Percentiles rank a stretch among this genome's conserved stretches.
These are phyloP conservation scores for Araneus ventricosus DNA, from an alignment of 1,140 invertebrate species.

Conservation along the genomic window DNA sequence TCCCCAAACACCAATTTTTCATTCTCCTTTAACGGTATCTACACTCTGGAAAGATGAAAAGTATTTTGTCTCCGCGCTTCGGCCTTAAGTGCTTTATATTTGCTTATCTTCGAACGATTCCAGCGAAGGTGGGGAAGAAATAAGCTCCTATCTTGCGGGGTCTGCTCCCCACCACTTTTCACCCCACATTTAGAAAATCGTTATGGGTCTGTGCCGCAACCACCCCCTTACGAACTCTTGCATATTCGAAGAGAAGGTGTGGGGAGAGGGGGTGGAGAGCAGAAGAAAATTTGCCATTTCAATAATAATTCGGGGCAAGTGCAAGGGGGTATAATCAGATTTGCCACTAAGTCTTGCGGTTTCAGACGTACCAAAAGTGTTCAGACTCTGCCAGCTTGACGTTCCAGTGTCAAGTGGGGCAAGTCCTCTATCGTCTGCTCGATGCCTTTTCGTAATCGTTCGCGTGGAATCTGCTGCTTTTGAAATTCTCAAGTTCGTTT, in stretches of 20 bases:
- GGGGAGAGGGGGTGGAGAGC: neutral
- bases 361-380: slow-evolving; percentile 36
- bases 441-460: neutral
- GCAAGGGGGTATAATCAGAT: slow-evolving; percentile 61
- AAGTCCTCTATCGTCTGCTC: slow-evolving; percentile 7
- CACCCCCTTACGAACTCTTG: neutral
- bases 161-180: slow-evolving; percentile 29
- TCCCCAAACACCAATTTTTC: slow-evolving; percentile 53
- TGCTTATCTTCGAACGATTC: slow-evolving; percentile 54
- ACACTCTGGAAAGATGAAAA: slow-evolving; percentile 53
- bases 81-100: slow-evolving; percentile 56
- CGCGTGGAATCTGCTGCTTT: too few relatives aligned
- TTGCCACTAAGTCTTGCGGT: slow-evolving; percentile 45
- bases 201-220: neutral
- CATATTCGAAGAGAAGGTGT: neutral
- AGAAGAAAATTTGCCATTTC: slow-evolving; percentile 64
- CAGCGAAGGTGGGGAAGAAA: slow-evolving; percentile 26
- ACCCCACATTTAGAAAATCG: slow-evolving; percentile 54
- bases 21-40: slow-evolving; percentile 49
- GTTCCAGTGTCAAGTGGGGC: slow-evolving; percentile 8
- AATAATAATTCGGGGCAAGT: slow-evolving; percentile 56
- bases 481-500: neutral
- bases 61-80: slow-evolving; percentile 52
- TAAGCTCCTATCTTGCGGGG: slow-evolving; percentile 33
- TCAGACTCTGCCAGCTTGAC: neutral